phyloP scores from a whole-genome alignment of 2,113 vertebrate genomes.

The Gallinago undulata region DNA sequence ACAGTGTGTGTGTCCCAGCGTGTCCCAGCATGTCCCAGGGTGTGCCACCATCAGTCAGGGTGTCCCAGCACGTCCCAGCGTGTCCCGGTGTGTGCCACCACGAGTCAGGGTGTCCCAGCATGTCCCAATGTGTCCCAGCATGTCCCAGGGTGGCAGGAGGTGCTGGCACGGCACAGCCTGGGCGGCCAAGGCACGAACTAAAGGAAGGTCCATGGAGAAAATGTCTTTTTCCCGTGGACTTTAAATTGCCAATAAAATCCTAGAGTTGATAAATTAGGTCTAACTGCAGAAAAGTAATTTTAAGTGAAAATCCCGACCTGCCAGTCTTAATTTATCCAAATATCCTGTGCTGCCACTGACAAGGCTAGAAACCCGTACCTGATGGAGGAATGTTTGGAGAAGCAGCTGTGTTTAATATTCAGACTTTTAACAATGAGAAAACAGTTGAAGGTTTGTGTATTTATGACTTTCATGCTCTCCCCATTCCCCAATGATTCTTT shows the following conservation, averaged over 20 bases:
- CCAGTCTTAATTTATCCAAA: neutral
- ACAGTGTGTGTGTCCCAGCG: neutral
- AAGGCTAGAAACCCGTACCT: neutral
- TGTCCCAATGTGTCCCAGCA: neutral
- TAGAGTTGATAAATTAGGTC: neutral
- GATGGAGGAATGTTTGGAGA: neutral
- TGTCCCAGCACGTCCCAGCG: too few relatives aligned
- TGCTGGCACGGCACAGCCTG: neutral
- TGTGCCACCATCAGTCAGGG: too few relatives aligned
- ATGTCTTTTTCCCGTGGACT: neutral
- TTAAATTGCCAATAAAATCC: neutral
- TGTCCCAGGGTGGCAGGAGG: neutral
- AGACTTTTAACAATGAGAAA: neutral
- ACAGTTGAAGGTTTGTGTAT: neutral
- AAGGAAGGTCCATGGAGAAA: neutral
- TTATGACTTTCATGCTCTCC: neutral
- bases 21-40: neutral
- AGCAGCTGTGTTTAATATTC: neutral
- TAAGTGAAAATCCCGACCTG: neutral
- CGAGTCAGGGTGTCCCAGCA: too few relatives aligned
- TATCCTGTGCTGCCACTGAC: neutral
- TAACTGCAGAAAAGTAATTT: neutral
- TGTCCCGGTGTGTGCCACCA: too few relatives aligned
- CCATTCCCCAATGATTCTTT: neutral
- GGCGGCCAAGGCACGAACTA: neutral